Percentiles rank a stretch among this genome's conserved stretches.
phyloP scores from a whole-genome alignment of 2,113 vertebrate species.

The Mola mola region DNA sequence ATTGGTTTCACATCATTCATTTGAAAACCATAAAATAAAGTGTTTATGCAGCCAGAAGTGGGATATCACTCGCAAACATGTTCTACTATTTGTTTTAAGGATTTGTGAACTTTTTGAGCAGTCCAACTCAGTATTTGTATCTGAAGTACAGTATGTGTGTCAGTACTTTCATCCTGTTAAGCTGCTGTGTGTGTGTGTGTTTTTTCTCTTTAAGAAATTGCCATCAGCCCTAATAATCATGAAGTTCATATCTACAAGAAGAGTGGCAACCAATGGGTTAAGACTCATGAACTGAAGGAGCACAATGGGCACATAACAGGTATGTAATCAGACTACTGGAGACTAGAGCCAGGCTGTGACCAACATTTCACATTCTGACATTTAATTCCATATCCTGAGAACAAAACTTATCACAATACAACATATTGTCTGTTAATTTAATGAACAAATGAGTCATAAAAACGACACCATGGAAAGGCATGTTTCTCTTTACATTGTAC shows the following conservation, averaged over 20 bases:
- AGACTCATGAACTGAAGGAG: slow-evolving; percentile 96
- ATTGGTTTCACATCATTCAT: background rate
- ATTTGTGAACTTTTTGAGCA: background rate
- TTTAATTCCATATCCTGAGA: no score
- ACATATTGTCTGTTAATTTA: no score
- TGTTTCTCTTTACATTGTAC: no score
- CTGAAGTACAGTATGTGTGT: background rate
- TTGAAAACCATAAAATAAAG: no score
- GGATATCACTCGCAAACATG: background rate
- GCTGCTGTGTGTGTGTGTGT: no score
- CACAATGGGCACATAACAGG: slow-evolving; percentile 99
- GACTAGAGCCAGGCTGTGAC: background rate
- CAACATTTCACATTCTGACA: no score
- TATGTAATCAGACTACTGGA: slow-evolving; percentile 57
- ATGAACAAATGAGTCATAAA: no score
- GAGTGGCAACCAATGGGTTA: slow-evolving; percentile 95
- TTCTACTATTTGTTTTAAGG: background rate
- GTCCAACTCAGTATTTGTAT: background rate
- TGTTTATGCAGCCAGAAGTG: no score
- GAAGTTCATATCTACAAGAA: slow-evolving; percentile 99
- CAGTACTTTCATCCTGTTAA: background rate
- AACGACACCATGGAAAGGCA: no score
- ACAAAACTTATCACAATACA: no score
- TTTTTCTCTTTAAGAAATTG: slow-evolving; percentile 85
- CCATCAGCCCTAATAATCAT: slow-evolving; percentile 98